Base-by-base conservation (phyloP, 1,140 invertebrate genomes). In the Drosophila lacertosa region DNA sequence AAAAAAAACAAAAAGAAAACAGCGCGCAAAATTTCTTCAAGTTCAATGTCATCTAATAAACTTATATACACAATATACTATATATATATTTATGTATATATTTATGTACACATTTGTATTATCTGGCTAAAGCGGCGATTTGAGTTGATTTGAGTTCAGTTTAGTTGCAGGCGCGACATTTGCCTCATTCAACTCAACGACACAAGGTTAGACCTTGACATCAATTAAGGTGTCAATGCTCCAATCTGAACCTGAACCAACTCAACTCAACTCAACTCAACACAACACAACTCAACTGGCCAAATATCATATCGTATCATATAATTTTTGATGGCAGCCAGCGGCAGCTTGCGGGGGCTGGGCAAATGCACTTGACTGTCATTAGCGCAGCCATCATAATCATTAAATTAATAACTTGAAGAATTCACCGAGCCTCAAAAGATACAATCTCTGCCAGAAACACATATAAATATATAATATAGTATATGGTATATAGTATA, bases 191-290 rank as follows among this genome's bases (percentile, higher is more conserved):
- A 39, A 50, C 45, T 60, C 50, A 39, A 50, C 45, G 54, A 68
- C 63, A 58, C 54, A 55, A 70, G 59, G 39, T 55, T 76, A 88
- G 35, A 86, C 81, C 81, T 86, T 86, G 81, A 86, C 81, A 86
- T 74, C 81, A 86, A 86, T 86, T 76, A 86, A 77, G 65, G 82
- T 86, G 81, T 86, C 81, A 88, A 77, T 86, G 81, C 45, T 84
- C 70, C 57, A 40, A 13, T 29, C 26, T 29, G 26, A 29, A 29
- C 26, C 26, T n/a, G n/a, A n/a, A n/a, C n/a, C n/a, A n/a, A n/a
- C n/a, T n/a, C n/a, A n/a, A n/a, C n/a, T n/a, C n/a, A n/a, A n/a
- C n/a, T n/a, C n/a, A n/a, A n/a, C n/a, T n/a, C n/a, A n/a, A n/a
- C n/a, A n/a, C n/a, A n/a, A n/a, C n/a, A n/a, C n/a, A 9, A 29